These are phyloP conservation scores for Riparia riparia DNA, from an alignment of 2,113 vertebrate genomes.

Conservation along the genomic window DNA sequence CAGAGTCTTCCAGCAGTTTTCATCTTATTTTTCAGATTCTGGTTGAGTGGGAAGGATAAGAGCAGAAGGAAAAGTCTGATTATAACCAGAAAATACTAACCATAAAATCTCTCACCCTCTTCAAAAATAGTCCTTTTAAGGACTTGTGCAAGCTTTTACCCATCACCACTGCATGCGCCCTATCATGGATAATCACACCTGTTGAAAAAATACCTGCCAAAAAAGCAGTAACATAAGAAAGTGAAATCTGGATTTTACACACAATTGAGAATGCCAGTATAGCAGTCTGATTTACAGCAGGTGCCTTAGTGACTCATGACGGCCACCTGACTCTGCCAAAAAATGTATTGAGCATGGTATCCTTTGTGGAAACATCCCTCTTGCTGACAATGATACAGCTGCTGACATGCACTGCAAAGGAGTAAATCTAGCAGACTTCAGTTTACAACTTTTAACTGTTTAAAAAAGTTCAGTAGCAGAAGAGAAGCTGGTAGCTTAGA, in stretches of 20 bases:
- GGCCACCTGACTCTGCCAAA: constrained; percentile 38
- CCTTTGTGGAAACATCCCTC: background rate
- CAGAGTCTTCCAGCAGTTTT: constrained; percentile 58
- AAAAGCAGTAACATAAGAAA: background rate
- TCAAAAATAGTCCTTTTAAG: constrained; percentile 2
- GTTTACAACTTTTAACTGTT: background rate
- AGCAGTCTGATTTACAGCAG: constrained; percentile 48
- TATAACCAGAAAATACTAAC: constrained; percentile 31
- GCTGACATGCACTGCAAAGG: background rate
- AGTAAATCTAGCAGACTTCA: background rate
- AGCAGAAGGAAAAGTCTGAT: constrained; percentile 30
- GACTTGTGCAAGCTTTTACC: constrained; percentile 10
- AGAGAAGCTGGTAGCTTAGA: background rate
- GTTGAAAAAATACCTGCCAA: constrained; percentile 1
- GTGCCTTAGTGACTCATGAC: constrained; percentile 17
- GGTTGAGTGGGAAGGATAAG: constrained; percentile 48
- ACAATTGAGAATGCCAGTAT: background rate
- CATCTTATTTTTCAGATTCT: constrained; percentile 43
- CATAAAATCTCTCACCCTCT: background rate
- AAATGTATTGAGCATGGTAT: background rate
- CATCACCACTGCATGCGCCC: background rate
- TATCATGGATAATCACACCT: constrained; percentile 14
- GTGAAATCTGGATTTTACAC: background rate
- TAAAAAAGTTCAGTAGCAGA: background rate
- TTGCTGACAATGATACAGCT: background rate